Base-by-base conservation (phyloP, 23 tunicate species). In the Trididemnum miniatum region DNA sequence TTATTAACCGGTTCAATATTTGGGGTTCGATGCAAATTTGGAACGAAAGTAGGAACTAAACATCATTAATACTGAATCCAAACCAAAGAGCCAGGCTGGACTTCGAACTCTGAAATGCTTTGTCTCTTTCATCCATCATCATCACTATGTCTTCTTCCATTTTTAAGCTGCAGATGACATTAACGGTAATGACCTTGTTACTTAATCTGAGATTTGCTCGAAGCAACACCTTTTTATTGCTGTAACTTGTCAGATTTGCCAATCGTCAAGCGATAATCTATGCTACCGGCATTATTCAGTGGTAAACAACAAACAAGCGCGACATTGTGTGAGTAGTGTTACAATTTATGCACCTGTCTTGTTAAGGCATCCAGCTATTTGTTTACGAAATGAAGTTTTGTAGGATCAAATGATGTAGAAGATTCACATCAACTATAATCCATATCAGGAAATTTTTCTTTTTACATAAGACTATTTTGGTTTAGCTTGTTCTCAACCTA, bases 151-250 rank as follows among this genome's bases (percentile, higher is more conserved):
- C 12, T 15, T 44, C 15, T 44, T 44, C 15, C 54, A 44, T 44
- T 44, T 44, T 44, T 44, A 44, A 44, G 54, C 54, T 44, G 9
- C 54, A 26, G 26, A 62, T 62, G 67, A n/a, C 67, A 20, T 22
- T 31, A 7, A 67, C 75, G 38, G 75, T 67, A 67, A 31, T 67
- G 67, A 24, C 67, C 75, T 31, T 67, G 75, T 67, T 31, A 31
- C 38, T 31, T 67, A 31, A 67, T 67, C 75, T 38, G n/a, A 4
- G 20, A 7, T 12, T 37, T 30, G 32, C 38, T 3, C 7, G 38
- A 37, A 30, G 75, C 37, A 33, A 33, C 75, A 67, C 38, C 18
- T 67, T 9, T 62, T 67, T 5, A 32, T 33, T 30, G 38, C 38
- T 67, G 37, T 31, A 31, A 32, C 75, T 12, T 67, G 75, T 67